Evolutionary conservation across 64 coral and sea anemone genomes (phyloP), one percentile per base, ranked within the genome.

Genomic region (Stichodactyla mertensii): DNA sequence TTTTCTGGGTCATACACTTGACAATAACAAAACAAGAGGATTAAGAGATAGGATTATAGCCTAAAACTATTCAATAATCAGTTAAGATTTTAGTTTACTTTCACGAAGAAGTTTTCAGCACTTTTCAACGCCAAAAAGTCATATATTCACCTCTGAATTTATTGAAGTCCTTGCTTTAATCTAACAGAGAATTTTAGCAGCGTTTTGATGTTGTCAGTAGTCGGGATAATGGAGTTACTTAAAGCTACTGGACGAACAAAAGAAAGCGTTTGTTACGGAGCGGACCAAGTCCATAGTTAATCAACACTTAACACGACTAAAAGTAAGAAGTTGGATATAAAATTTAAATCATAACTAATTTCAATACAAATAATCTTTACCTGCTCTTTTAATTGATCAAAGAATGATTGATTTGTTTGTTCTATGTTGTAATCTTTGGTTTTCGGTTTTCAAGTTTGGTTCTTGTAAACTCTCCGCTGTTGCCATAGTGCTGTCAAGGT

Each of bases 1-100:
- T 74, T 31, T 74, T 20, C 24, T 27, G 10, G 24, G 7, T 26
- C 22, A 74, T 74, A n/a, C 27, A 28, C 69, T 74, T 31, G 22
- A 31, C 69, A 74, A 31, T 27, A 31, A 74, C 69, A 74, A 74
- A 74, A 74, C 69, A 74, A 74, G 10, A 74, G 69, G 69, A 26
- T 74, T 74, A 31, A 13, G 69, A 28, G 6, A 7, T 10, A 27
- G 69, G 69, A 74, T 74, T 74, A 74, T 74, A 74, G 10, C 69
- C 11, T 74, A 74, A 74, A 28, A 74, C 69, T 74, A 74, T 74
- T 74, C 69, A 74, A 31, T 74, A 26, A 74, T 11, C 24, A 74
- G 69, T 27, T 0, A 27, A 27, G 69, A 27, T 28, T 31, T 31
- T n/a, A 74, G 69, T 74, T 74, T 74, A 74, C 7, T 13, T 74